Evolutionary conservation across 2,797 vertebrate genomes (phyloP).

Genomic region (Pantherophis alleghaniensis): DNA sequence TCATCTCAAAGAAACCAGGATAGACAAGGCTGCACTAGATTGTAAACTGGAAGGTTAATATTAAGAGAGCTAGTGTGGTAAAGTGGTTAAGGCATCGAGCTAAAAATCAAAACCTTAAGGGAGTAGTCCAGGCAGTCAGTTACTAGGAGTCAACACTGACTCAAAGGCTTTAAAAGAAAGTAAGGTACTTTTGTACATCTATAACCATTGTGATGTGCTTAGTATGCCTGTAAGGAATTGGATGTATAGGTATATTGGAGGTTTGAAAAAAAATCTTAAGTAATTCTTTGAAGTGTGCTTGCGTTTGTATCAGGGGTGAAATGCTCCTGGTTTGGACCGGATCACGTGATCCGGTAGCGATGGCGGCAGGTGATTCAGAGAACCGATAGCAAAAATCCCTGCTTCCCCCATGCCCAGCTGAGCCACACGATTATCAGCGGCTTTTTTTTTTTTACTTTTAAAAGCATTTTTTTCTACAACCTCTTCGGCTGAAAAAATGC

Average conservation of each 20-base stretch:
- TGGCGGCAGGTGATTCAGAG: no score
- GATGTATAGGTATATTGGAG: background rate
- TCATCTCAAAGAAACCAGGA: background rate
- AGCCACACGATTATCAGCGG: no score
- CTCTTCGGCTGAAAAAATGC: no score
- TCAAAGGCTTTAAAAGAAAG: background rate
- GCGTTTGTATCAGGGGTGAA: background rate
- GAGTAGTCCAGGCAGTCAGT: background rate
- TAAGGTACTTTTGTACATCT: background rate
- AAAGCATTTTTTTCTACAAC: no score
- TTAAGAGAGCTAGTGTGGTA: background rate
- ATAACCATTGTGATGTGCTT: background rate
- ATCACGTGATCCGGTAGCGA: no score
- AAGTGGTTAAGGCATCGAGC: background rate
- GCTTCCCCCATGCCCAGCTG: no score
- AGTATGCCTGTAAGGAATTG: background rate
- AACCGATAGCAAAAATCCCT: no score
- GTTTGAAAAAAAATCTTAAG: background rate
- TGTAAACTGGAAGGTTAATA: background rate
- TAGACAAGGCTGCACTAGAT: background rate
- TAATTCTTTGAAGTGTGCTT: background rate
- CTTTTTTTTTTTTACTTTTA: no score
- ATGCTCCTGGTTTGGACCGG: no score
- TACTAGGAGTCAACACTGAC: background rate
- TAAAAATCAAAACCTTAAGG: background rate